These are phyloP conservation scores for Coptodon rendalli DNA, from an alignment of 2,113 vertebrate species.

Conservation along the genomic window DNA sequence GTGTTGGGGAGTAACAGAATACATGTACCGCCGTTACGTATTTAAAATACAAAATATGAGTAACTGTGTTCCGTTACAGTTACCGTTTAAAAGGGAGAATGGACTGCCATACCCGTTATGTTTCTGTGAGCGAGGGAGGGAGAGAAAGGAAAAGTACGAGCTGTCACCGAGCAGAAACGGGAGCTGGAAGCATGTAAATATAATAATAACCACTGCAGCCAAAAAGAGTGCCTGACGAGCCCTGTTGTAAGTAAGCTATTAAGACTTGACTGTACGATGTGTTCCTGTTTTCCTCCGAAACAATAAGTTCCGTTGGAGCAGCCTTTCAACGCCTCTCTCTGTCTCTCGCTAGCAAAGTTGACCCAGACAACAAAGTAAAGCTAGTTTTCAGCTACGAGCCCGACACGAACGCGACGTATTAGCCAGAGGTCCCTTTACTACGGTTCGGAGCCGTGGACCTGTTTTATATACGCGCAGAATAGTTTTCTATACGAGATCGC, in stretches of 20 bases:
- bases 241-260: rapidly evolving
- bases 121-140: neutral
- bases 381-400: too few relatives aligned
- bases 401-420: rapidly evolving
- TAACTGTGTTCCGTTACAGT: neutral
- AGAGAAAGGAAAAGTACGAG: neutral
- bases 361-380: too few relatives aligned
- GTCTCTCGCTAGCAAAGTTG: too few relatives aligned
- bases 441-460: rapidly evolving
- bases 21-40: rapidly evolving
- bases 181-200: neutral
- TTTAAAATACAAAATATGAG: neutral
- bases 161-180: neutral
- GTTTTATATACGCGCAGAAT: rapidly evolving
- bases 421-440: too few relatives aligned
- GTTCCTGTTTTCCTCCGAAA: rapidly evolving
- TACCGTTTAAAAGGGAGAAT: rapidly evolving
- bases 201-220: neutral
- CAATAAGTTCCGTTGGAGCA: rapidly evolving
- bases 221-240: rapidly evolving
- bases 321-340: too few relatives aligned
- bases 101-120: rapidly evolving
- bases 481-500: rapidly evolving
- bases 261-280: rapidly evolving
- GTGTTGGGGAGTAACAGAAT: neutral